Base-by-base conservation (phyloP, 2,797 vertebrate genomes). In the Megalops cyprinoides region DNA sequence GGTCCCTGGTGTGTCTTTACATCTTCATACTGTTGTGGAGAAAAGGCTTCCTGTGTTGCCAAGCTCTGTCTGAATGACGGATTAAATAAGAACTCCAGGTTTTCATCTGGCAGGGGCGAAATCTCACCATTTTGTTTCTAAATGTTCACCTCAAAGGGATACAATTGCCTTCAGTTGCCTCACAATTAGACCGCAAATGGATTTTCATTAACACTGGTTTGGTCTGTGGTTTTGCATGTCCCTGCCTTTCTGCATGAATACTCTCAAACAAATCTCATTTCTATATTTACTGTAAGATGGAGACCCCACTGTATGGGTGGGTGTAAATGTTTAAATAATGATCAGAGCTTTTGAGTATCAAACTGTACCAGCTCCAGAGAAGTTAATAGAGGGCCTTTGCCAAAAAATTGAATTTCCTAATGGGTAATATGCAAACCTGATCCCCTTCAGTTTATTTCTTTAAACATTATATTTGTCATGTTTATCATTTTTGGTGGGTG, bases 61-160 rank as follows among this genome's bases (percentile, higher is more conserved):
- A 91, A 92, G 93, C 92, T 92, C 88, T 91, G 93, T 94, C 93
- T 94, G 94, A 93, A 93, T 94, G 94, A 94, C 95, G 94, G 94
- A 95, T 94, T 94, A 95, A 94, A 94, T 94, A 94, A 93, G 94
- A 93, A 93, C 94, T 94, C 93, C 94, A 94, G 93, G 93, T 95
- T 94, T 94, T 39, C 93, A 92, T 94, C 92, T 95, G 94, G 95
- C 94, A 95, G 94, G 95, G 94, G 94, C 93, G 94, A 94, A 94
- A 94, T 94, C 94, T 93, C 92, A 92, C 93, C 93, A 94, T 94
- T 94, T 94, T 94, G 94, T 95, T 95, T 28, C 95, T 93, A 91
- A 94, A 92, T 93, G 93, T 93, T 94, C 94, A 92, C 93, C 94
- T 94, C 94, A 92, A 90, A 93, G 93, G 93, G 92, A 92, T 90